Conservation (phyloP, 2,888 invertebrate genomes). For the Mycalesis mineus region DNA sequence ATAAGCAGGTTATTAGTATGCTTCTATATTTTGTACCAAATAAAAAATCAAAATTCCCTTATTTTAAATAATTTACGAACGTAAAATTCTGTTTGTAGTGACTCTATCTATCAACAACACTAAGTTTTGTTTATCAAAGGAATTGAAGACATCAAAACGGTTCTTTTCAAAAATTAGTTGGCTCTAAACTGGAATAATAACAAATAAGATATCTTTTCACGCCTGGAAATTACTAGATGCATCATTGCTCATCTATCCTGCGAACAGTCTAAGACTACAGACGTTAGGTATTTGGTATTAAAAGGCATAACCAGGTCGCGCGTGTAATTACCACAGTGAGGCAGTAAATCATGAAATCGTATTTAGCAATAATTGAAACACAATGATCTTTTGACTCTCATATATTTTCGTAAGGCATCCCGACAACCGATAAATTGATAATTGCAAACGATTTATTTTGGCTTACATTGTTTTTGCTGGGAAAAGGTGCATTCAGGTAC, state of each 20-base stretch:
- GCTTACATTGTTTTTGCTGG: constrained; percentile 17
- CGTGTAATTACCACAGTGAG: constrained; percentile 18
- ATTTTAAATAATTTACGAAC: no score
- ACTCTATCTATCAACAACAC: no score
- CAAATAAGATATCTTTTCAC: neutral
- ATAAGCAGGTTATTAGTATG: no score
- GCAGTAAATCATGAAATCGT: constrained; percentile 25
- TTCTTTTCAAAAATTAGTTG: no score
- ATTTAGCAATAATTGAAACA: constrained; percentile 31
- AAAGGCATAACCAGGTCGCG: constrained; percentile 12
- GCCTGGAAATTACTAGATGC: neutral
- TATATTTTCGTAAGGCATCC: constrained; percentile 27
- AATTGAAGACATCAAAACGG: no score
- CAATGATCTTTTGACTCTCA: constrained; percentile 32
- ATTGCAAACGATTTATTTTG: constrained; percentile 26
- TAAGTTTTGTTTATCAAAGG: no score
- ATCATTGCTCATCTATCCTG: no score
- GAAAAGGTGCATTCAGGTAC: neutral
- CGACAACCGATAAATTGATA: constrained; percentile 31
- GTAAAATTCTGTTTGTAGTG: no score
- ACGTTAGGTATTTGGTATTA: neutral
- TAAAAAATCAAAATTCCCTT: no score
- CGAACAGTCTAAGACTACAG: neutral
- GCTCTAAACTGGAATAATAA: no score
- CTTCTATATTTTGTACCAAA: no score